Conservation (phyloP, 2,113 vertebrate species). For the Syrmaticus mikado region DNA sequence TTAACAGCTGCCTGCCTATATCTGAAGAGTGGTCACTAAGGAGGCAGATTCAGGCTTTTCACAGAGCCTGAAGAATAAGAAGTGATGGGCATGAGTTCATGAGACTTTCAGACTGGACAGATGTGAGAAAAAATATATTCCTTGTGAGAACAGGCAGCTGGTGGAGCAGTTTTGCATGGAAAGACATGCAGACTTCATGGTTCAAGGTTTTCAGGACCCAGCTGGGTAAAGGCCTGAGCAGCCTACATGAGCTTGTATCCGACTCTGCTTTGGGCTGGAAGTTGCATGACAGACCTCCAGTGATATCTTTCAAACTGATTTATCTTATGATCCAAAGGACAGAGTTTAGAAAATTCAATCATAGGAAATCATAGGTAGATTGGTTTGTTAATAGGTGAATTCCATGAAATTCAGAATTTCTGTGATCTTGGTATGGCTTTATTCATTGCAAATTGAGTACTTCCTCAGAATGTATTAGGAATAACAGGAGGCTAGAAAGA, state of each 20-base stretch:
- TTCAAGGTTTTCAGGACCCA: not conserved
- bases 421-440: not conserved
- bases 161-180: not conserved
- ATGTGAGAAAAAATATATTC: not conserved
- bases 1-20: not conserved
- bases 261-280: not conserved
- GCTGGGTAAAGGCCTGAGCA: not conserved
- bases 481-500: not conserved
- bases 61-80: not conserved
- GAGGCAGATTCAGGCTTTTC: not conserved
- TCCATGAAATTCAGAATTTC: not conserved
- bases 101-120: not conserved
- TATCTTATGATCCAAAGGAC: not conserved
- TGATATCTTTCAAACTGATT: not conserved
- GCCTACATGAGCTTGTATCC: not conserved
- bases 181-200: not conserved
- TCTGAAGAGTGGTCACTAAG: accelerated
- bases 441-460: not conserved
- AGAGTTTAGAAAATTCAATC: not conserved
- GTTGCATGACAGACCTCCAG: not conserved
- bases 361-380: not conserved
- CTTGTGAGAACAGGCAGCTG: not conserved
- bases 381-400: not conserved
- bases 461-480: not conserved
- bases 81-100: not conserved